Base-by-base conservation (phyloP, 2,113 vertebrate species). In the Sisor rabdophorus region DNA sequence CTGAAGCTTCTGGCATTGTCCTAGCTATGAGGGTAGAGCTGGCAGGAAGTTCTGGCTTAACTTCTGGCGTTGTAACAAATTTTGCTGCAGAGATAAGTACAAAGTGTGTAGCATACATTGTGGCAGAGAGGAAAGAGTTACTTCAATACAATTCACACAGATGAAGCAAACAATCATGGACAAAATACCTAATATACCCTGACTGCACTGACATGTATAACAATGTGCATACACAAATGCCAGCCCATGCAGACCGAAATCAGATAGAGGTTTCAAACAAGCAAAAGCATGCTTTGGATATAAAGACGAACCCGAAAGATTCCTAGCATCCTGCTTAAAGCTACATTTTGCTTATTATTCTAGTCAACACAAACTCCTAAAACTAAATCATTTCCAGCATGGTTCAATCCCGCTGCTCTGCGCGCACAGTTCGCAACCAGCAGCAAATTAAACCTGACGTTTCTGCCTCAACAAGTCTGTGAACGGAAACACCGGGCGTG, bases 381-480 rank as follows among this genome's bases (percentile, higher is more conserved):
- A 28, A 69, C 47, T 69, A 61, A 64, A 77, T 55, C 52, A 44
- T 17, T 60, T 60, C 40, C 60, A 59, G 55, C 24, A 73, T 72
- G 75, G 58, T 73, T 68, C 48, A 72, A 78, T 55, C 40, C 60
- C 20, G n/a, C 16, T 24, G 11, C 30, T 19, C 26, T 71, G 53
- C 13, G 26, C 55, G 56, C 44, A 59, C 54, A 77, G 72, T 77
- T 71, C 28, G 50, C 44, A 24, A 76, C 72, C 75, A 78, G 55
- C 40, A 75, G 75, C 55, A 77, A 56, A 61, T 54, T 75, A 71
- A 77, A 80, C 40, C 71, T 74, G 58, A 65, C 16, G 65, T 77
- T 73, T 85, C 76, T 75, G 80, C 61, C 55, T 61, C 11, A 17
- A 71, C 82, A 81, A 81, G 80, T 80, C 78, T 61, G 55, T 79